Evolutionary conservation across 2,888 invertebrate species (phyloP), one percentile per base, ranked within the genome.

Genomic region (Cerastis rubricosa): DNA sequence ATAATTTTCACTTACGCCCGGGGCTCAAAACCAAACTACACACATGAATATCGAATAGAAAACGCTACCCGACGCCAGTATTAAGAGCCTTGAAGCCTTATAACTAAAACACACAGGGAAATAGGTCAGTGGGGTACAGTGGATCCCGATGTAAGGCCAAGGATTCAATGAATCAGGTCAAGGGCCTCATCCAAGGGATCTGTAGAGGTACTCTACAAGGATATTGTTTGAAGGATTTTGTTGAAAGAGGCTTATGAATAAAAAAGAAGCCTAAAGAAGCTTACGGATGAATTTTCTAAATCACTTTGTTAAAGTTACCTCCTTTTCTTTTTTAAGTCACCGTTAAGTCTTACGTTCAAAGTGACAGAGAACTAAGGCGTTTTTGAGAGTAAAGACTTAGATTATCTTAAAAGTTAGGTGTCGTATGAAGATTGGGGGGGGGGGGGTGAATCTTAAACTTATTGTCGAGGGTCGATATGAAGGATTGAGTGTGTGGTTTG

Each of bases 121-220:
- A 59, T 76, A 49, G 85, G 85, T 76, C 85, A 85, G 11, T 19
- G 2, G 45, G 47, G 29, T 35, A 47, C 76, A 43, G 19, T 6
- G 70, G 29, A 9, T 51, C 19, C 40, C 11, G 8, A 72, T 29
- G 25, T 71, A 35, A 12, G 82, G 64, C 73, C 85, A 83, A 85
- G 85, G 85, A 35, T 51, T 61, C 25, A n/a, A 9, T 19, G 0
- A 77, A 71, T 40, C 49, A 22, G 67, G 66, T 73, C 76, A 81
- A 64, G 76, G 57, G 40, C 65, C 17, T 59, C 45, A 47, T 43
- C 14, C 14, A 0, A 59, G 22, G 25, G 14, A 40, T 64, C 40
- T 40, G 47, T 51, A 54, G 17, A 40, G 54, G n/a, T 17, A 19
- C 71, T 61, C 40, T 40, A 5, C 19, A 57, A 63, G 51, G 22